Percentiles rank a stretch among this genome's conserved stretches.
Conservation (phyloP, 1,140 invertebrate genomes). For the Calephelis virginiensis region DNA sequence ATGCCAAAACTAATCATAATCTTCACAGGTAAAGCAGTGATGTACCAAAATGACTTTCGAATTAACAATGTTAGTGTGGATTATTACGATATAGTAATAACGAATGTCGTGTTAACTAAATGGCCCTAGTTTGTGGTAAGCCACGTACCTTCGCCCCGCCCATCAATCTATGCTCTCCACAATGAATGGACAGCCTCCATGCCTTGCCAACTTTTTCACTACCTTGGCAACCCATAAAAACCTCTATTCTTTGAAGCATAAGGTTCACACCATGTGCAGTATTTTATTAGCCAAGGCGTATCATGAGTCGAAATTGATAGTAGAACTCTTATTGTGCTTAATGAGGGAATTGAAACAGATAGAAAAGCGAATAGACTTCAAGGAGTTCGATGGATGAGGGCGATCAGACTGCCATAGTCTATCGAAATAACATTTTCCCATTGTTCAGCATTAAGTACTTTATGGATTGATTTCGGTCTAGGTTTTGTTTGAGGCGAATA, state of each 20-base stretch:
- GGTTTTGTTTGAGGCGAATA: neutral
- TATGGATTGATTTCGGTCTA: neutral
- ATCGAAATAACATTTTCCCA: constrained; percentile 13
- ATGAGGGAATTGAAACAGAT: constrained; percentile 70
- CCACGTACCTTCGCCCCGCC: constrained; percentile 59
- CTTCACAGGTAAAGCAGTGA: too few relatives aligned
- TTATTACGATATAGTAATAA: neutral
- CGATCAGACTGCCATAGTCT: constrained; percentile 29
- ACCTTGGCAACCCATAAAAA: constrained; percentile 21
- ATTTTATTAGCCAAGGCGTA: constrained; percentile 39
- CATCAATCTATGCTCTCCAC: constrained; percentile 71
- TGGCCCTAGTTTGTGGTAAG: constrained; percentile 45
- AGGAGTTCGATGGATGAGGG: constrained; percentile 30
- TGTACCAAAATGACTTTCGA: too few relatives aligned
- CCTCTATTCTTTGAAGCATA: constrained; percentile 36
- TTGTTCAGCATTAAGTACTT: constrained; percentile 19
- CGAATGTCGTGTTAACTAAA: constrained; percentile 44
- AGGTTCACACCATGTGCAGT: constrained; percentile 23
- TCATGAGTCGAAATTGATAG: constrained; percentile 62
- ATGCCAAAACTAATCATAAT: too few relatives aligned
- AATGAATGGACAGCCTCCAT: constrained; percentile 65
- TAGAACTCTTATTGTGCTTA: constrained; percentile 63
- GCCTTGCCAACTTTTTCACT: constrained; percentile 35
- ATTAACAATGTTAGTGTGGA: neutral
- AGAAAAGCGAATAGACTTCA: constrained; percentile 43